Conservation (phyloP, 2,113 vertebrate species). For the Engystomops pustulosus region DNA sequence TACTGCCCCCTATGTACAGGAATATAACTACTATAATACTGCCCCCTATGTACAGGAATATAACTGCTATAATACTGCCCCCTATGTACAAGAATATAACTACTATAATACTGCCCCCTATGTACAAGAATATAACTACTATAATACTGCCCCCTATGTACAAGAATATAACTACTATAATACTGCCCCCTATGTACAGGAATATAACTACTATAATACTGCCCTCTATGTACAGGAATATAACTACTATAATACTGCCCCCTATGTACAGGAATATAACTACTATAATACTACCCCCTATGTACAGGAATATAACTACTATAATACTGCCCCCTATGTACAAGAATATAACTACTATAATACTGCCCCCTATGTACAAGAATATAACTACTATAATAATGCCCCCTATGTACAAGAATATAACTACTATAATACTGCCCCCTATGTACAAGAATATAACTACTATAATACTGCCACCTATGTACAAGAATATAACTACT, state of each 20-base stretch:
- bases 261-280: background rate
- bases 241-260: too few species aligned
- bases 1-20: too few species aligned
- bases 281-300: background rate
- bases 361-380: background rate
- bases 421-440: constrained; percentile 2
- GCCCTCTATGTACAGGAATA: too few species aligned
- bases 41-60: too few species aligned
- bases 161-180: background rate
- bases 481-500: constrained; percentile 6
- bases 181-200: background rate
- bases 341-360: constrained; percentile 7
- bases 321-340: background rate
- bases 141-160: too few species aligned
- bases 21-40: too few species aligned
- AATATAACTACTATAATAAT: background rate
- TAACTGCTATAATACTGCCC: too few species aligned
- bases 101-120: too few species aligned
- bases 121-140: too few species aligned
- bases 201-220: constrained; percentile 7
- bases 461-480: background rate
- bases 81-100: too few species aligned
- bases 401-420: background rate
- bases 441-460: constrained; percentile 2
- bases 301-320: constrained; percentile 2